Conservation (phyloP, 2,888 invertebrate genomes). For the Tetrapedia diversipes region DNA sequence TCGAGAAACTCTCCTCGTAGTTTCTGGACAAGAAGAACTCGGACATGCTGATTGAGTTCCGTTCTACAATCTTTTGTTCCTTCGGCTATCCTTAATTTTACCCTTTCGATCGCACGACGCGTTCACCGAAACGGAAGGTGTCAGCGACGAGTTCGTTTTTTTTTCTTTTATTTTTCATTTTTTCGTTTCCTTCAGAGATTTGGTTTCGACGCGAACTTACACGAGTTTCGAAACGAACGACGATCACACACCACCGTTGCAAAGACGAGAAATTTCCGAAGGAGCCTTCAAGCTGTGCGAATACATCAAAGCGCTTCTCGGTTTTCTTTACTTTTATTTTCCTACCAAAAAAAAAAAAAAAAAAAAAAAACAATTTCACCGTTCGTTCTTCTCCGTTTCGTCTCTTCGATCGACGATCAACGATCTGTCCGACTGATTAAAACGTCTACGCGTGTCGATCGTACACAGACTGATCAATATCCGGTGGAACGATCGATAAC, state of each 20-base stretch:
- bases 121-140: conserved; percentile 23
- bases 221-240: conserved; percentile 13
- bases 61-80: background rate
- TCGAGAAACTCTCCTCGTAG: background rate
- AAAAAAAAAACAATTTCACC: no score
- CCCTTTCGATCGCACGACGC: conserved; percentile 1
- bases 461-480: background rate
- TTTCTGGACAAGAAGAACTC: background rate
- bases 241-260: conserved; percentile 35
- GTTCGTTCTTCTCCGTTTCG: background rate
- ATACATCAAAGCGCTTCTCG: conserved; percentile 49
- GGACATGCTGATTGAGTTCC: background rate
- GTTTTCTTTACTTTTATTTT: conserved; percentile 4
- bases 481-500: background rate
- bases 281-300: conserved; percentile 17
- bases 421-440: conserved; percentile 13
- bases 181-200: no score
- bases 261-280: conserved; percentile 24
- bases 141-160: conserved; percentile 22
- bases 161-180: no score
- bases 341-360: no score
- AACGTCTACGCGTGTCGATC: conserved; percentile 1
- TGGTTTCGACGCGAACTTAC: conserved; percentile 13
- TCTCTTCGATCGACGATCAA: conserved; percentile 37
- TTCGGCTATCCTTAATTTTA: background rate